phyloP scores from a whole-genome alignment of 2,888 invertebrate genomes.

The Harpalus rubripes region DNA sequence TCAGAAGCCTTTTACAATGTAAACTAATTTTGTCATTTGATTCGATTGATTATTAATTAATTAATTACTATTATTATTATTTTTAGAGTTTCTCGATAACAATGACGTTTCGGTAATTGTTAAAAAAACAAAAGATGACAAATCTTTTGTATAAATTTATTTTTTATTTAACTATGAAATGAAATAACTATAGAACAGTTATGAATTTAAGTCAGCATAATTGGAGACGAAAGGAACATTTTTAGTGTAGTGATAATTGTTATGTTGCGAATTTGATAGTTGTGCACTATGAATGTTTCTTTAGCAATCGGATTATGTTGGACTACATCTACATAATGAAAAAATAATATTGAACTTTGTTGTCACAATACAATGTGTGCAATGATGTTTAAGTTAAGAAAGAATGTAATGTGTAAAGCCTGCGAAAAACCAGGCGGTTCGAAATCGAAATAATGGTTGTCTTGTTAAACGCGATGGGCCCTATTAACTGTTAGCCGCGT shows the following conservation, averaged over 20 bases:
- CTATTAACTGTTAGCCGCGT: constrained; percentile 50
- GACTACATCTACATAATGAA: not conserved
- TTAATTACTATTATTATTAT: constrained; percentile 37
- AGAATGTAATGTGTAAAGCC: constrained; percentile 17
- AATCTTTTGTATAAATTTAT: constrained; percentile 6
- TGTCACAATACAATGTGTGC: constrained; percentile 54
- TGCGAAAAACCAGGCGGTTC: constrained; percentile 28
- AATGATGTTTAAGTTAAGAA: constrained; percentile 40
- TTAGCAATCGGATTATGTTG: constrained; percentile 16
- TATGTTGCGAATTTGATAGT: constrained; percentile 24
- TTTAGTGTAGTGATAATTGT: constrained; percentile 10
- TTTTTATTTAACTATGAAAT: constrained; percentile 4
- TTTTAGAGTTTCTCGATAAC: constrained; percentile 47
- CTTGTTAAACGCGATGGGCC: constrained; percentile 50
- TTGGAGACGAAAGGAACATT: not conserved
- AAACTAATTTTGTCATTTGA: constrained; percentile 44
- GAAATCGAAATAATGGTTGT: constrained; percentile 46
- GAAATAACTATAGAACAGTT: constrained; percentile 20
- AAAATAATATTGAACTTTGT: constrained; percentile 27
- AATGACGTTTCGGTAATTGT: constrained; percentile 39
- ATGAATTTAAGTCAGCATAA: constrained; percentile 5
- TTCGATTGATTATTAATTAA: not conserved
- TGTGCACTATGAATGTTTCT: constrained; percentile 12
- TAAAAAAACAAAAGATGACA: constrained; percentile 23
- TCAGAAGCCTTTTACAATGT: constrained; percentile 4